Percentiles rank a stretch among this genome's conserved stretches.
Evolutionary conservation across 2,113 vertebrate genomes (phyloP).

Genomic region (Proteles cristata): DNA sequence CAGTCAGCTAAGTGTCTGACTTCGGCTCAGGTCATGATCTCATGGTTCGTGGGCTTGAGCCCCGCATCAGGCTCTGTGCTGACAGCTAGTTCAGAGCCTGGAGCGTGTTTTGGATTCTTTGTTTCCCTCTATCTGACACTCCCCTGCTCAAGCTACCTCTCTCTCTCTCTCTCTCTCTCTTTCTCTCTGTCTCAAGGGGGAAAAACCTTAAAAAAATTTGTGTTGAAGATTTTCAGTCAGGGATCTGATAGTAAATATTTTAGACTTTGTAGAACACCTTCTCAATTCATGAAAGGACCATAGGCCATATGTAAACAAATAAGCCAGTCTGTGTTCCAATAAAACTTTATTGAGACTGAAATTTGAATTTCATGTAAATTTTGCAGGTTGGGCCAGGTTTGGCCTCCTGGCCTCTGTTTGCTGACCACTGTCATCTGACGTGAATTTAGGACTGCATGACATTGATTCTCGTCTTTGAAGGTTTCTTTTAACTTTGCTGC

Average conservation of each 20-base stretch:
- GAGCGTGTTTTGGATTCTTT: no score
- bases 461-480: neutral
- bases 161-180: no score
- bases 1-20: no score
- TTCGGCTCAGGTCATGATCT: no score
- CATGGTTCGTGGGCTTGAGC: no score
- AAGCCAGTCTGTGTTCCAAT: neutral
- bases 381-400: neutral
- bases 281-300: neutral
- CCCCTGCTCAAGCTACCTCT: no score
- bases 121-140: no score
- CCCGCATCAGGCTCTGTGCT: no score
- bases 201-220: neutral
- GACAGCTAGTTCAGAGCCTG: no score
- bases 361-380: slow-evolving; percentile 6
- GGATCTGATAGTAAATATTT: neutral
- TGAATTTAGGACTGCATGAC: neutral
- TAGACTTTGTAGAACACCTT: neutral
- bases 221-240: neutral
- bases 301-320: neutral
- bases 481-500: neutral
- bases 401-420: no score
- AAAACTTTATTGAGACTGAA: neutral
- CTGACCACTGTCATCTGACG: neutral
- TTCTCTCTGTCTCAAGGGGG: no score